Evolutionary conservation across 1,140 invertebrate species (phyloP).

Genomic region (Ceratoteleas bidentatus): DNA sequence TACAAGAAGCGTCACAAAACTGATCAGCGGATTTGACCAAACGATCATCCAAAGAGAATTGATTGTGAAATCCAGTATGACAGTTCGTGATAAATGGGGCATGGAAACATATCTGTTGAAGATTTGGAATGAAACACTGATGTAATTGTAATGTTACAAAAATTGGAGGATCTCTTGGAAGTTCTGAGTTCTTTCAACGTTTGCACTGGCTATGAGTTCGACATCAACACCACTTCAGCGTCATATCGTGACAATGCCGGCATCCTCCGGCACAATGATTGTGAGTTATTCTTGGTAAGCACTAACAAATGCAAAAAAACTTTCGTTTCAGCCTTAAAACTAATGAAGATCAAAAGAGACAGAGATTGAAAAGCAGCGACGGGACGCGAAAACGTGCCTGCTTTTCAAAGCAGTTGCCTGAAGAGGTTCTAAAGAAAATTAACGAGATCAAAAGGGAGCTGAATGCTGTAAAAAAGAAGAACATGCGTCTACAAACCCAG

Average conservation of each 20-base stretch:
- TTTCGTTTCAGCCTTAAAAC: constrained; percentile 4
- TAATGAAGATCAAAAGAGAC: neutral
- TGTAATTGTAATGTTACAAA: neutral
- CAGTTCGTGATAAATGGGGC: neutral
- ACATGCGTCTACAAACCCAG: neutral
- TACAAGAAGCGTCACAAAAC: neutral
- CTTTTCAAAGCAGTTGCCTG: neutral
- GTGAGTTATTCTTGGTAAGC: constrained; percentile 8
- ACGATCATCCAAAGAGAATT: neutral
- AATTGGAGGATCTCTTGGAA: neutral
- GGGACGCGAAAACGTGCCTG: neutral
- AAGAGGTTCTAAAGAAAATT: neutral
- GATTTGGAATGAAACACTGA: neutral
- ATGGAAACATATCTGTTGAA: neutral
- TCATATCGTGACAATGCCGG: neutral
- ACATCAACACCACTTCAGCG: too few relatives aligned
- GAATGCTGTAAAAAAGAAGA: neutral
- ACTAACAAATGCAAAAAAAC: constrained; percentile 4
- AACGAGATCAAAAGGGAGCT: neutral
- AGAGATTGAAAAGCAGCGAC: neutral
- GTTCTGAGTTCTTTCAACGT: neutral
- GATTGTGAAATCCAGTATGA: neutral
- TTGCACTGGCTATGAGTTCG: neutral
- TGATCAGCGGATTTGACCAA: neutral
- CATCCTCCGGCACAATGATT: constrained; percentile 14